Base-by-base conservation (phyloP, 2,113 vertebrate genomes). In the Elephas maximus region DNA sequence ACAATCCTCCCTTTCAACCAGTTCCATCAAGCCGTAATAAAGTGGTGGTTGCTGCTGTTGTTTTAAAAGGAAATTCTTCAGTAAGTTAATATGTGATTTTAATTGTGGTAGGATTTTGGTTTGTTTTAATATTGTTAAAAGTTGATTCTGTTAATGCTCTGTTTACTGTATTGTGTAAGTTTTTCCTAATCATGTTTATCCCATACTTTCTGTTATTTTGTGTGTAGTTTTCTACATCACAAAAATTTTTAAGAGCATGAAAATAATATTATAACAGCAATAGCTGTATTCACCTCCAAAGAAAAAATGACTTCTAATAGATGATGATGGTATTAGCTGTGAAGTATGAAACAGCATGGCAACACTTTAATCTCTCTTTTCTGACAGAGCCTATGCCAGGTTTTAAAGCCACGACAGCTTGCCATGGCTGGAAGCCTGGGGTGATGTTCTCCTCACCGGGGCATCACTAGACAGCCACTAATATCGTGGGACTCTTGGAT, bases 401-500 rank as follows among this genome's bases (percentile, higher is more conserved):
- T 78, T 78, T 92, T 65, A 73, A 93, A 85, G n/a, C 41, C 67
- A 74, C 44, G 45, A 92, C 67, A 93, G 82, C 51, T 67, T 30
- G 76, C 51, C 51, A 63, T 84, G 57, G 33, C 57, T 84, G 51
- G 79, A 84, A 87, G 6, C n/a, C 41, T 57, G 8, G 78, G 37
- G 20, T 51, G 2, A 3, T 9, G n/a, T 67, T 7, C 23, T 33
- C 28, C 44, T 83, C 71, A 76, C 0, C 85, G 84, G 37, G 33
- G 9, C 6, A 94, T 90, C 60, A 93, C 73, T 81, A 95, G 90
- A 78, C 15, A 90, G 60, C 3, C 33, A 97, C 84, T 77, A 86
- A 79, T 88, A 90, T 90, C 80, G 74, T 53, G 82, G 73, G 71
- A 69, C 24, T 57, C 84, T 91, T 97, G 96, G 90, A 88, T 96